These are phyloP conservation scores for Polyergus mexicanus DNA, from an alignment of 1,140 invertebrate species.

Conservation along the genomic window DNA sequence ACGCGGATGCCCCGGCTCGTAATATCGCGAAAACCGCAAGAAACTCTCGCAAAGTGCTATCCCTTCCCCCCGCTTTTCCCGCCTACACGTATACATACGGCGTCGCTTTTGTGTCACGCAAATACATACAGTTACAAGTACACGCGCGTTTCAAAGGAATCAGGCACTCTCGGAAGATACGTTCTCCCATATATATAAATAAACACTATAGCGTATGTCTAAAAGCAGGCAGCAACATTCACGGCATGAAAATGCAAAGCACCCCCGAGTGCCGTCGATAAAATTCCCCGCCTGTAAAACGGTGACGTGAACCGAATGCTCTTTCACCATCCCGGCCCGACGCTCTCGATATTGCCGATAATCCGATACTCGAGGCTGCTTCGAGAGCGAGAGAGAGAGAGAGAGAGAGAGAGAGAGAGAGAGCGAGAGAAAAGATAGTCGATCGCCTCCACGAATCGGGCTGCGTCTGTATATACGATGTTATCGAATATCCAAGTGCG, in stretches of 20 bases:
- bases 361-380: constrained; percentile 80
- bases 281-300: constrained; percentile 85
- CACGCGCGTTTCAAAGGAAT: constrained; percentile 55
- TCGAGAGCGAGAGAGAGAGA: constrained; percentile 42
- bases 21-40: constrained; percentile 75
- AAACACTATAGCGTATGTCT: constrained; percentile 49
- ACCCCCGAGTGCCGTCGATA: constrained; percentile 82
- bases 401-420: too few species aligned
- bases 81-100: neutral
- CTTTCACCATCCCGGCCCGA: constrained; percentile 62
- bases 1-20: constrained; percentile 58
- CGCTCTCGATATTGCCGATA: constrained; percentile 79
- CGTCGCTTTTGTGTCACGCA: constrained; percentile 23
- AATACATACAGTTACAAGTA: neutral
- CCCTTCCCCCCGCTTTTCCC: constrained; percentile 24
- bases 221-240: constrained; percentile 73
- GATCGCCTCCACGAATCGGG: constrained; percentile 38
- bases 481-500: constrained; percentile 25
- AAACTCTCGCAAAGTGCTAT: constrained; percentile 75
- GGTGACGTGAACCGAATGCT: constrained; percentile 85
- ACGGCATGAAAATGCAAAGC: constrained; percentile 84
- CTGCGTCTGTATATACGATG: neutral
- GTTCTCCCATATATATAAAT: constrained; percentile 42
- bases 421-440: neutral
- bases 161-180: constrained; percentile 62